These are phyloP conservation scores for Carassius auratus DNA, from an alignment of 2,113 vertebrate species.

Conservation along the genomic window DNA sequence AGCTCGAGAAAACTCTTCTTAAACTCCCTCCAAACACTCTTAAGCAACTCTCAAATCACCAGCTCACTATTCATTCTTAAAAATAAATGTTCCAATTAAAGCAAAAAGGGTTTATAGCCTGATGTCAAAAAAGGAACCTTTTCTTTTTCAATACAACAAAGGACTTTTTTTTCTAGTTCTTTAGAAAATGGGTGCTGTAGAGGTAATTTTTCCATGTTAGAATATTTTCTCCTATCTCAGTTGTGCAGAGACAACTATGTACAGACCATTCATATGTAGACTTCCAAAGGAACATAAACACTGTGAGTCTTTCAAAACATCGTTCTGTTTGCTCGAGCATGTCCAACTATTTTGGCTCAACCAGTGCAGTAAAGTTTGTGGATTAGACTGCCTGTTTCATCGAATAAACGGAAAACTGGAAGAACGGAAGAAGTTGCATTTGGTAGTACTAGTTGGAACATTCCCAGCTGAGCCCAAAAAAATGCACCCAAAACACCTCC, in stretches of 20 bases:
- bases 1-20: not conserved
- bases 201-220: not conserved
- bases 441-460: too few species aligned
- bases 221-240: not conserved
- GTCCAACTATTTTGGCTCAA: not conserved
- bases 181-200: not conserved
- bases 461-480: too few species aligned
- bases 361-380: not conserved
- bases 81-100: not conserved
- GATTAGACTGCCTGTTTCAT: not conserved
- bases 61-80: not conserved
- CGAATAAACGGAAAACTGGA: not conserved
- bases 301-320: not conserved
- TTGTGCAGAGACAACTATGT: not conserved
- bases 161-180: not conserved
- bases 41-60: slow-evolving; percentile 5
- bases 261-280: not conserved
- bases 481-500: too few species aligned
- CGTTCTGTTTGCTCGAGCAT: not conserved
- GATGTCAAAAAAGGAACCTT: not conserved
- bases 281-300: not conserved
- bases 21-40: not conserved
- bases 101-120: not conserved
- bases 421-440: too few species aligned
- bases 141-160: not conserved